Evolutionary conservation across 2,888 invertebrate species (phyloP).

Genomic region (Apomyelois bistriatella): DNA sequence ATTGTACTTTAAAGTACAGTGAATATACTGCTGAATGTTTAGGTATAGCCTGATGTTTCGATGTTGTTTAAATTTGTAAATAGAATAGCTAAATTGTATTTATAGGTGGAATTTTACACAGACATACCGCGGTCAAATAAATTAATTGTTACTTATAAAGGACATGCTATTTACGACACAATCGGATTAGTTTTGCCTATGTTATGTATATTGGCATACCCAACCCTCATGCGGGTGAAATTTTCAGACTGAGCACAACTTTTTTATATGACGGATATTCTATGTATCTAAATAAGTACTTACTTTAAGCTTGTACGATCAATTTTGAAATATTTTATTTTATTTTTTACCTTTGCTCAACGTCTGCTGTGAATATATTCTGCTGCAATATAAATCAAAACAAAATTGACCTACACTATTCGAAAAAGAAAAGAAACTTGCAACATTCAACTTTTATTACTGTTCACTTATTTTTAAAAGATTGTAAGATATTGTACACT

Average conservation of each 20-base stretch:
- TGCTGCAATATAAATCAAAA: background rate
- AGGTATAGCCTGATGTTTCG: constrained; percentile 39
- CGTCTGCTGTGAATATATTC: background rate
- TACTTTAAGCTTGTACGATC: constrained; percentile 26
- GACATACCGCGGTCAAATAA: constrained; percentile 25
- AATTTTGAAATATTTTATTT: background rate
- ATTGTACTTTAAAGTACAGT: constrained; percentile 14
- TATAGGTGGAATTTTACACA: constrained; percentile 31
- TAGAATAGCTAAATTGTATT: constrained; percentile 44
- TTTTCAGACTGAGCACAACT: constrained; percentile 51
- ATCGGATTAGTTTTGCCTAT: background rate
- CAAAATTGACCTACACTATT: no score
- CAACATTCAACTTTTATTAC: no score
- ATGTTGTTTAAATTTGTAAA: constrained; percentile 52
- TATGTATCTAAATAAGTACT: constrained; percentile 24
- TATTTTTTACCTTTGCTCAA: background rate
- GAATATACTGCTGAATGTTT: constrained; percentile 31
- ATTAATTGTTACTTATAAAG: constrained; percentile 17
- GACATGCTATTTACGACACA: background rate
- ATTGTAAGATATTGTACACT: no score
- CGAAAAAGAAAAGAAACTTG: no score
- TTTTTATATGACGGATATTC: constrained; percentile 36
- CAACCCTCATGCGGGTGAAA: constrained; percentile 35
- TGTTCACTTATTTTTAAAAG: no score
- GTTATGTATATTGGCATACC: background rate